A percentile compares a stretch with the other conserved stretches of the same genome.
Conservation (phyloP, 2,797 vertebrate species). For the Agapornis canus region DNA sequence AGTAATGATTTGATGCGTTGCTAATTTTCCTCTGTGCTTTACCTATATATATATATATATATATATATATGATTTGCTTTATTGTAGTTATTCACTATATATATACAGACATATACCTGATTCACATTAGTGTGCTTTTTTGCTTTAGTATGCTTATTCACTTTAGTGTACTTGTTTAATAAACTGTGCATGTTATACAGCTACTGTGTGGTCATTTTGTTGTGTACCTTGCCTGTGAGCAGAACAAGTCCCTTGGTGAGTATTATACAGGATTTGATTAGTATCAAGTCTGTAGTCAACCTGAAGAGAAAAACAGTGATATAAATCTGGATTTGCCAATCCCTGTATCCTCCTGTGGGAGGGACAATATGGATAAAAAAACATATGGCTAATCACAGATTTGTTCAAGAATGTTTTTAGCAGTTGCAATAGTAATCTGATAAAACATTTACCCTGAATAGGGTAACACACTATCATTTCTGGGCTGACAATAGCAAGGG, state of each 20-base stretch:
- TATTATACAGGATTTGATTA: not conserved
- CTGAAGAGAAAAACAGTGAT: not conserved
- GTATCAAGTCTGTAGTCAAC: not conserved
- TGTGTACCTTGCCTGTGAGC: not conserved
- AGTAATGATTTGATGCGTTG: not conserved
- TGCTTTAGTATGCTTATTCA: not conserved
- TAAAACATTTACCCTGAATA: not conserved
- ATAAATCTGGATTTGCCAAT: not conserved
- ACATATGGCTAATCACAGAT: not conserved
- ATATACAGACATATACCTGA: not conserved
- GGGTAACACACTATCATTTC: not conserved
- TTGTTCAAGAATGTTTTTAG: slow-evolving; percentile 13
- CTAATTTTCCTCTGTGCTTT: not conserved
- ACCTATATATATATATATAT: not conserved
- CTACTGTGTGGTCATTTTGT: not conserved
- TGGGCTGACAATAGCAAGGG: slow-evolving; percentile 7
- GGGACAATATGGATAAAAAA: not conserved
- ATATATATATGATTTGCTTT: not conserved
- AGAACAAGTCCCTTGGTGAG: not conserved
- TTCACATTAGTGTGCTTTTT: not conserved
- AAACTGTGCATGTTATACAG: not conserved
- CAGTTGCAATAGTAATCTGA: not conserved
- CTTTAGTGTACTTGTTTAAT: not conserved
- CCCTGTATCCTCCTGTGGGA: not conserved
- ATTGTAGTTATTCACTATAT: not conserved